Evolutionary conservation across 2,113 vertebrate species (phyloP), one percentile per base, ranked within the genome.

Genomic region (Solea senegalensis): DNA sequence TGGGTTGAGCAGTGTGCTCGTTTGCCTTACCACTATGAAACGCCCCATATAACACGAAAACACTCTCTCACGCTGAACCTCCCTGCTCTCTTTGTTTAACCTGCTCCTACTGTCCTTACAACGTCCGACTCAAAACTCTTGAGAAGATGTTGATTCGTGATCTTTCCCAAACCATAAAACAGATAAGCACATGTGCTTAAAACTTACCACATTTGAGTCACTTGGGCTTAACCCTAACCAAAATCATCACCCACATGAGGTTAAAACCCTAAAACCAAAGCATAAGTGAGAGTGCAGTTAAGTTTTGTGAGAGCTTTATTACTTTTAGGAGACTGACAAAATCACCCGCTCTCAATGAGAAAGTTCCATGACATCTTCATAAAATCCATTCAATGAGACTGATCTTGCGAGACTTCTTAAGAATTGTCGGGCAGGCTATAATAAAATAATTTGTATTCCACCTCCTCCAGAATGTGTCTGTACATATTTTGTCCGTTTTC

Each of bases 1-100:
- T 60, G 61, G 82, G 79, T 45, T 62, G 74, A 88, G 64, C 66
- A 34, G 72, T 7, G 69, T 59, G 60, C 58, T 81, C 64, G 59
- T 81, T 84, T 81, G 65, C 53, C 69, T 39, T 9, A 12, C 40
- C 41, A 3, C 66, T 46, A 50, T 57, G n/a, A 73, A 75, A 73
- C 21, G 46, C 9, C 56, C 52, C 58, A 67, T 49, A 79, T 72
- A 68, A n/a, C n/a, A 68, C 9, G 15, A 72, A 74, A 39, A 59
- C 57, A 16, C 21, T 46, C 15, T 41, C 34, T 4, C 65, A 46
- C 7, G 27, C 65, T 9, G 43, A 12, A 21, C 13, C 54, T 21
- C 16, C 34, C 13, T 1, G 1, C 15, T 53, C 21, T 58, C 44
- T 55, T 63, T 53, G 45, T 51, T 65, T 55, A 26, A 60, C 34